phyloP scores from a whole-genome alignment of 2,888 invertebrate species.

The Panopea generosa region DNA sequence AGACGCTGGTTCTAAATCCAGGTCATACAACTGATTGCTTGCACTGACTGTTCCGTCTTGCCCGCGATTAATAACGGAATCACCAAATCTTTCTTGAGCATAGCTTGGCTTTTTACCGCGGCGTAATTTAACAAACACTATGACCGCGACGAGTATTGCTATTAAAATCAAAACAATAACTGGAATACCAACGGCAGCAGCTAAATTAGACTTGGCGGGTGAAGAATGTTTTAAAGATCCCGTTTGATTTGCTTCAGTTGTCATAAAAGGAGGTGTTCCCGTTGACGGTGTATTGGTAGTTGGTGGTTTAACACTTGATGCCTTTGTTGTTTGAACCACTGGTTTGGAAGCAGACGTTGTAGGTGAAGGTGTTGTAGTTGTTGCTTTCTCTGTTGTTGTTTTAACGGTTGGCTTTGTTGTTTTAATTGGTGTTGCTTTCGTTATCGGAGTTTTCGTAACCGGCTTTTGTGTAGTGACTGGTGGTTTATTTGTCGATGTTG shows the following conservation, averaged over 20 bases:
- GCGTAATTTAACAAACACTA: slow-evolving; percentile 51
- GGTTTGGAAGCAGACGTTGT: slow-evolving; percentile 14
- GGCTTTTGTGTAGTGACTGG: slow-evolving; percentile 9
- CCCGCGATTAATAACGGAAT: slow-evolving; percentile 69
- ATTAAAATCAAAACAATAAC: slow-evolving; percentile 59
- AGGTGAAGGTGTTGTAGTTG: slow-evolving; percentile 15
- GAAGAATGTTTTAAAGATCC: slow-evolving; percentile 19
- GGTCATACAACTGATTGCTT: slow-evolving; percentile 75
- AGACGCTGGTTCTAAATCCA: slow-evolving; percentile 55
- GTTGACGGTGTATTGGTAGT: slow-evolving; percentile 26
- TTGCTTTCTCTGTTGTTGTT: slow-evolving; percentile 28
- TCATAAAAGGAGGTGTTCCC: slow-evolving; percentile 22
- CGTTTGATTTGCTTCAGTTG: slow-evolving; percentile 10
- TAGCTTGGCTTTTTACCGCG: slow-evolving; percentile 55
- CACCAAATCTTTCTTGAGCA: slow-evolving; percentile 73
- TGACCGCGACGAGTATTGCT: slow-evolving; percentile 44
- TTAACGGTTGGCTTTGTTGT: slow-evolving; percentile 22
- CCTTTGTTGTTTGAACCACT: background rate
- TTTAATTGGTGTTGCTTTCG: slow-evolving; percentile 1
- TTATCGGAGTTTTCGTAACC: slow-evolving; percentile 17
- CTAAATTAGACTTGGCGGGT: slow-evolving; percentile 31
- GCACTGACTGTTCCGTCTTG: slow-evolving; percentile 72
- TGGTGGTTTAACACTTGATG: too few species aligned
- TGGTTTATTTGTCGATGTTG: slow-evolving; percentile 25
- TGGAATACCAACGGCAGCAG: slow-evolving; percentile 58